phyloP scores from a whole-genome alignment of 2,797 vertebrate genomes.

The Cossypha niveicapilla region DNA sequence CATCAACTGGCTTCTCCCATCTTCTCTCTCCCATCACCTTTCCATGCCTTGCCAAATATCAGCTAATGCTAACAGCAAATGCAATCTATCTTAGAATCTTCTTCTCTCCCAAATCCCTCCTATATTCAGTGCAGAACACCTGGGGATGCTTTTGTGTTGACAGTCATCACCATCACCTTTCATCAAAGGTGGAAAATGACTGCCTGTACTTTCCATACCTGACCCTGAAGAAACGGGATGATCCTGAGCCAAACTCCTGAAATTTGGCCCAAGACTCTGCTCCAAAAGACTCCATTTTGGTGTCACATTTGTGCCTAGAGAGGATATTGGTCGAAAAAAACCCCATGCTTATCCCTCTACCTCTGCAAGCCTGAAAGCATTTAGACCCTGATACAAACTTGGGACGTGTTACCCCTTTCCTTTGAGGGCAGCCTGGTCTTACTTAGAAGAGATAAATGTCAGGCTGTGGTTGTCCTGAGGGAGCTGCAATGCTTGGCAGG shows the following conservation, averaged over 20 bases:
- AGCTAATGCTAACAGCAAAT: not conserved
- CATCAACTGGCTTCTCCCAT: not conserved
- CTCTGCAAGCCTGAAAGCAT: not conserved
- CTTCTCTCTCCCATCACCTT: not conserved
- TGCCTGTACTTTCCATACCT: not conserved
- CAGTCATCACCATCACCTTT: not conserved
- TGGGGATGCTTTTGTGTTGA: not conserved
- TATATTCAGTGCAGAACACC: not conserved
- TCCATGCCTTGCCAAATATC: not conserved
- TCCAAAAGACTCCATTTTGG: not conserved
- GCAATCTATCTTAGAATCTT: not conserved
- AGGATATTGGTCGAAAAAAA: not conserved
- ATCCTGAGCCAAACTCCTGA: not conserved
- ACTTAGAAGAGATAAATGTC: not conserved
- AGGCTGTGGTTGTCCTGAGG: not conserved
- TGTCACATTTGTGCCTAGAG: not conserved
- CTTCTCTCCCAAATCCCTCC: not conserved
- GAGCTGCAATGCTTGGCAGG: not conserved
- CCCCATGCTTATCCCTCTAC: accelerated
- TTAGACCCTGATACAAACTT: not conserved
- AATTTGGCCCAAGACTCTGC: not conserved
- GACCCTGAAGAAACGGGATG: not conserved
- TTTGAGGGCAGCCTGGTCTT: not conserved
- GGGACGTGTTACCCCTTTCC: not conserved
- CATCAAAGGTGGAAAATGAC: not conserved